Base-by-base conservation (phyloP, 2,888 invertebrate species). In the Sinhomidia bicolor region DNA sequence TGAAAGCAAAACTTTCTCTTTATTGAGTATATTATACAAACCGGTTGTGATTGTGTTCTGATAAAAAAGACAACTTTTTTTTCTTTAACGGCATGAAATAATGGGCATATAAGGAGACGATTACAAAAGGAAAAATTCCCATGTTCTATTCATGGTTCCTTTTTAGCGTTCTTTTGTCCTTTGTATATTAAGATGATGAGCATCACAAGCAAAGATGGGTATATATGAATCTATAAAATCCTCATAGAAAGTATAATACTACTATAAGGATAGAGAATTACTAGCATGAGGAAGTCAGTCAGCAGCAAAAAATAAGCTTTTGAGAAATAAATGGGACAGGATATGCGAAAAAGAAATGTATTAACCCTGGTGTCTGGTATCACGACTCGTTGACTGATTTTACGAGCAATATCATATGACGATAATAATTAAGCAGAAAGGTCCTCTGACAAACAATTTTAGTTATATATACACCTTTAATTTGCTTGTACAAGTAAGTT, bases 1-100 rank as follows among this genome's bases (percentile, higher is more conserved):
- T 26, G 1, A 79, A 79, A 79, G 54, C 32, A 57, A 79, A 79
- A n/a, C 79, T 79, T 57, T 79, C 9, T 57, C 32, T 32, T 7
- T 12, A 47, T 29, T 26, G n/a, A n/a, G n/a, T n/a, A n/a, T 51
- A 68, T 17, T 20, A 41, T 76, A 47, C 26, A 20, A 14, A 26
- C 26, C 12, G 44, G n/a, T 51, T 76, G 74, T 23, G 74, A 51
- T 76, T 76, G 51, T 17, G 71, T 47, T 51, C 1, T 26, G 26
- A 26, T 26, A 23, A 29, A 76, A 23, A 36, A n/a, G 20, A 3
- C 20, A 44, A 76, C 10, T 76, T 76, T 76, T 6, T 76, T 20
- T 36, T 36, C 0, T 9, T 10, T 60, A 5, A 5, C 20, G 14
- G 5, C 5, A 14, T 10, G 41, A 54, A 20, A 17, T n/a, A n/a